phyloP scores from a whole-genome alignment of 2,113 vertebrate species.

The Fukomys damarensis region DNA sequence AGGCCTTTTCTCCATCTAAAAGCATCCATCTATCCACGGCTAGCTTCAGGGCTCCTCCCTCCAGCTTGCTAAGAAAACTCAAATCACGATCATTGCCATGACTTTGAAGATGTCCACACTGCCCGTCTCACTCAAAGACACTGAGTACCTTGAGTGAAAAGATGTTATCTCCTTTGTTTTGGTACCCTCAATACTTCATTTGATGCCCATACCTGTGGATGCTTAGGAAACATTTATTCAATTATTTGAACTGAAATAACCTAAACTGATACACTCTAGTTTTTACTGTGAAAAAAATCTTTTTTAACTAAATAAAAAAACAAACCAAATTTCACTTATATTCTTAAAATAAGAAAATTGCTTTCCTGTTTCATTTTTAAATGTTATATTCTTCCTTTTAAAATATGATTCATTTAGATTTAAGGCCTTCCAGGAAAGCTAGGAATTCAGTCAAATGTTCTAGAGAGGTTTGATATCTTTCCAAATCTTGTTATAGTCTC shows the following conservation, averaged over 20 bases:
- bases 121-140: not conserved
- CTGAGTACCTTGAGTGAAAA: not conserved
- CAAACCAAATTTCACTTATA: not conserved
- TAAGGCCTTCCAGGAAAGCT: not conserved
- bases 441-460: constrained; percentile 33
- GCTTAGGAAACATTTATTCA: not conserved
- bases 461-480: not conserved
- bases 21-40: not conserved
- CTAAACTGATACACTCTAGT: not conserved
- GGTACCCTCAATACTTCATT: not conserved
- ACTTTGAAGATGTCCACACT: not conserved
- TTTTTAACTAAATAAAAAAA: not conserved
- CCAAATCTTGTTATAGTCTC: constrained; percentile 31
- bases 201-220: not conserved
- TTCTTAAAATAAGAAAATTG: not conserved
- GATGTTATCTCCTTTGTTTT: not conserved
- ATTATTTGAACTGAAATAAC: not conserved
- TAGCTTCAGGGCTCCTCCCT: not conserved
- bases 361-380: constrained; percentile 25
- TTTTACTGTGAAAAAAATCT: not conserved
- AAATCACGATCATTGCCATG: not conserved
- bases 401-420: constrained; percentile 24
- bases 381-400: not conserved
- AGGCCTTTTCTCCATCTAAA: no score
- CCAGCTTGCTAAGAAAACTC: not conserved